Conservation (phyloP, 2,888 invertebrate species). For the Trichopria drosophilae region DNA sequence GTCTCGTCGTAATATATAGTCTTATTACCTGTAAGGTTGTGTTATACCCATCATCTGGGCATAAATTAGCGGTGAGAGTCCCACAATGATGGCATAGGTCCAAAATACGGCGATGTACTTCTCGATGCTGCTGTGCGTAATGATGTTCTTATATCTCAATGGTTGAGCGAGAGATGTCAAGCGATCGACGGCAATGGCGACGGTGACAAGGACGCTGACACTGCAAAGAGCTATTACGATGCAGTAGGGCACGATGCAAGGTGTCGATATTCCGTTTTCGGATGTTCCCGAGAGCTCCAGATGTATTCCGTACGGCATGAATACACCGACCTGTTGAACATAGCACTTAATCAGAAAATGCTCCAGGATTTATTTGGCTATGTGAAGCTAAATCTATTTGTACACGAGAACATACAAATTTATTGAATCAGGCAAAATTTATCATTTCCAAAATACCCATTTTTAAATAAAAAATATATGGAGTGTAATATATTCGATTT, state of each 20-base stretch:
- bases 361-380: too few species aligned
- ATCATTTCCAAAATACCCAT: too few species aligned
- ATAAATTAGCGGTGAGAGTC: constrained; percentile 63
- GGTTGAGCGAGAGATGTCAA: constrained; percentile 67
- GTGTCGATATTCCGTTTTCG: constrained; percentile 56
- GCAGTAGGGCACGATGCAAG: constrained; percentile 65
- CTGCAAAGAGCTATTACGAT: constrained; percentile 64
- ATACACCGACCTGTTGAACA: constrained; percentile 59
- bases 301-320: constrained; percentile 65
- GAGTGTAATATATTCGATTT: too few species aligned
- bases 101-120: constrained; percentile 64
- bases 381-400: too few species aligned
- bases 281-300: constrained; percentile 62
- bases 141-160: constrained; percentile 66
- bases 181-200: constrained; percentile 67
- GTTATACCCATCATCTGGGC: constrained; percentile 53
- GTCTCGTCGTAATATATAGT: too few species aligned
- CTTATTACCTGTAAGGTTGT: constrained; percentile 47
- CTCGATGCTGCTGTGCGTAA: constrained; percentile 65
- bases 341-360: constrained; percentile 12
- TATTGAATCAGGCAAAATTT: too few species aligned
- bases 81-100: constrained; percentile 64
- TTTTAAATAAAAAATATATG: too few species aligned
- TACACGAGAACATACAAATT: too few species aligned
- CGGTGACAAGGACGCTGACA: constrained; percentile 65